These are phyloP conservation scores for Nasonia longicornis DNA, from an alignment of 1,140 invertebrate species.

Conservation along the genomic window DNA sequence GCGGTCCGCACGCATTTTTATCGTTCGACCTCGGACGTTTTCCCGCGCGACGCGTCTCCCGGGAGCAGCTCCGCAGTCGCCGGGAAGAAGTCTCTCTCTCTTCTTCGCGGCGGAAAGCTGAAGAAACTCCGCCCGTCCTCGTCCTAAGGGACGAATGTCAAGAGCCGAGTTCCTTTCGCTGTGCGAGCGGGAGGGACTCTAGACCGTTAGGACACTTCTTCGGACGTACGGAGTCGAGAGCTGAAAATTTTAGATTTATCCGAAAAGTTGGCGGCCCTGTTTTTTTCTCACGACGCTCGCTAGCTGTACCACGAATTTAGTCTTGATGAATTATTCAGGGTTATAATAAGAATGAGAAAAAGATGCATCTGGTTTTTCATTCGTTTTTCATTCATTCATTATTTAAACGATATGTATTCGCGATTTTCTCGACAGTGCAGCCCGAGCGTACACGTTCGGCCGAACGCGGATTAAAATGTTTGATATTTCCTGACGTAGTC, in stretches of 20 bases:
- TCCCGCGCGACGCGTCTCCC: not conserved
- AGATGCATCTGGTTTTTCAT: no score
- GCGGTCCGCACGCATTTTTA: conserved; percentile 20
- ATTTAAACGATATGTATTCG: no score
- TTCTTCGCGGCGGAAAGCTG: not conserved
- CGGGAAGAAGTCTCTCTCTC: not conserved
- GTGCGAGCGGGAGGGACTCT: not conserved
- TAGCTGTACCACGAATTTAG: not conserved
- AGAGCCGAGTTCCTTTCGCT: conserved; percentile 33
- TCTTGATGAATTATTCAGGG: not conserved
- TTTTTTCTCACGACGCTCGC: not conserved
- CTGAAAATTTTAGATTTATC: conserved; percentile 38
- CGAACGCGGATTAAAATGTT: no score
- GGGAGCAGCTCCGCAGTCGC: not conserved
- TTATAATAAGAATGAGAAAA: not conserved
- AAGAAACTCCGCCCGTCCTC: not conserved
- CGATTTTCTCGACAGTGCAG: no score
- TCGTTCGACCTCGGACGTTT: conserved; percentile 21
- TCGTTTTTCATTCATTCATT: no score
- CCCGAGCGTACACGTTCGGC: no score
- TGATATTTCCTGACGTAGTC: no score
- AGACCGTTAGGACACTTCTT: not conserved
- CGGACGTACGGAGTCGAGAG: not conserved
- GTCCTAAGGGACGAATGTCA: conserved; percentile 42
- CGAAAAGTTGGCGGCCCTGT: not conserved